These are phyloP conservation scores for Cyprinodon tularosa DNA, from an alignment of 2,113 vertebrate species.

Conservation along the genomic window DNA sequence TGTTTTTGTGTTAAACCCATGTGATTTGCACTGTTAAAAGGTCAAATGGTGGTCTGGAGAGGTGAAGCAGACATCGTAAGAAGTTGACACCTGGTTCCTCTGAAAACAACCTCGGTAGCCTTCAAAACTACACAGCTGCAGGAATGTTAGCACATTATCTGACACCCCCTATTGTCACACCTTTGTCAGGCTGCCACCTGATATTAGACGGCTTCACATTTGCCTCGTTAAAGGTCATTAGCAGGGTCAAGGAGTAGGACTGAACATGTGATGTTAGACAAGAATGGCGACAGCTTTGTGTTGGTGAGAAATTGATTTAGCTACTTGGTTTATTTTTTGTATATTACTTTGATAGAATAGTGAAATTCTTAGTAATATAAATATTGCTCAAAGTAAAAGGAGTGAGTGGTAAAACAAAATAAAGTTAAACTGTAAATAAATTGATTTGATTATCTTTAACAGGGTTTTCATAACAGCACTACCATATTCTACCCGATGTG, in stretches of 20 bases:
- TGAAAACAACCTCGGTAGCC: conserved; percentile 53
- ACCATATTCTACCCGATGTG: background rate
- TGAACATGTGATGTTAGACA: conserved; percentile 36
- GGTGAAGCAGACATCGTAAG: conserved; percentile 63
- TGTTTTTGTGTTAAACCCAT: conserved; percentile 53
- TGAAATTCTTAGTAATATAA: background rate
- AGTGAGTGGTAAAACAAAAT: background rate
- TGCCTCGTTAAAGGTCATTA: conserved; percentile 48
- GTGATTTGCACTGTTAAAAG: conserved; percentile 61
- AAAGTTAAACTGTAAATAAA: background rate
- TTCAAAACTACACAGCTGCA: conserved; percentile 66
- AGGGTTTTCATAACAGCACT: background rate
- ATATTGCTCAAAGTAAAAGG: background rate
- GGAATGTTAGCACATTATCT: conserved; percentile 71
- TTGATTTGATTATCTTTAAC: too few species aligned
- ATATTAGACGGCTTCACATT: conserved; percentile 65
- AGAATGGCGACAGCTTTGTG: conserved; percentile 19
- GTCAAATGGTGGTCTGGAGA: conserved; percentile 61
- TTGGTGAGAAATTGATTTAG: conserved; percentile 20
- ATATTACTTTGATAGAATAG: background rate
- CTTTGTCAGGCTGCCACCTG: conserved; percentile 76
- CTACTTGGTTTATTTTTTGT: background rate
- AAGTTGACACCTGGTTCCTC: conserved; percentile 71
- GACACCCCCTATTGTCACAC: conserved; percentile 60
- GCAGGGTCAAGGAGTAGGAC: conserved; percentile 48